phyloP scores from a whole-genome alignment of 2,113 vertebrate genomes.

The Cavia porcellus region DNA sequence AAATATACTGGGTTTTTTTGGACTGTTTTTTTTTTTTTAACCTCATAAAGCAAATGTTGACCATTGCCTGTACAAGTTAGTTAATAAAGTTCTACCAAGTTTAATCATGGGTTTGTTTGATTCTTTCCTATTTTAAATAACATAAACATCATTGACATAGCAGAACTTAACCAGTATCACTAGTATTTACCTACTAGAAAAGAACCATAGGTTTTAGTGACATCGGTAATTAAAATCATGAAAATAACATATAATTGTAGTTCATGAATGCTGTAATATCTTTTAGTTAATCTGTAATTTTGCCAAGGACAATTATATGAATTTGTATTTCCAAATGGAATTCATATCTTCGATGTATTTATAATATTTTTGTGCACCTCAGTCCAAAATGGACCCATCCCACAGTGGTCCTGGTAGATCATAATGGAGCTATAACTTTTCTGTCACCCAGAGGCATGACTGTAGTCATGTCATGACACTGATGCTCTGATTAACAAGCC shows the following conservation, averaged over 20 bases:
- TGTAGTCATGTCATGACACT: too few relatives aligned
- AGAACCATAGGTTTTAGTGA: background rate
- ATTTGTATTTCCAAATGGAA: background rate
- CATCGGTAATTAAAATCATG: background rate
- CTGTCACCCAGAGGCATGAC: background rate
- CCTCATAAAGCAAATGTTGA: background rate
- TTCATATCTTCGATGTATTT: background rate
- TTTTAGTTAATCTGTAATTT: background rate
- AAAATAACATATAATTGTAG: background rate
- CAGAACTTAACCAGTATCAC: background rate
- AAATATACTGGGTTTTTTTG: background rate
- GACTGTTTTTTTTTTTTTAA: constrained; percentile 33
- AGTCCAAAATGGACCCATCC: background rate
- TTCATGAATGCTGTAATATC: background rate
- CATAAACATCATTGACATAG: background rate
- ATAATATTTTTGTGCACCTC: background rate
- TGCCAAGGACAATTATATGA: background rate
- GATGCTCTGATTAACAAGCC: background rate
- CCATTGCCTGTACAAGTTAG: constrained; percentile 30
- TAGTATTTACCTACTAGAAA: background rate
- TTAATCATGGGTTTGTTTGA: constrained; percentile 28
- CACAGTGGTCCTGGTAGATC: background rate
- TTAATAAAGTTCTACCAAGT: constrained; percentile 40
- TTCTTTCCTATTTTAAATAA: background rate
- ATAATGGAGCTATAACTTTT: background rate